Evolutionary conservation across 2,797 vertebrate species (phyloP).

Genomic region (Danionella dracula): DNA sequence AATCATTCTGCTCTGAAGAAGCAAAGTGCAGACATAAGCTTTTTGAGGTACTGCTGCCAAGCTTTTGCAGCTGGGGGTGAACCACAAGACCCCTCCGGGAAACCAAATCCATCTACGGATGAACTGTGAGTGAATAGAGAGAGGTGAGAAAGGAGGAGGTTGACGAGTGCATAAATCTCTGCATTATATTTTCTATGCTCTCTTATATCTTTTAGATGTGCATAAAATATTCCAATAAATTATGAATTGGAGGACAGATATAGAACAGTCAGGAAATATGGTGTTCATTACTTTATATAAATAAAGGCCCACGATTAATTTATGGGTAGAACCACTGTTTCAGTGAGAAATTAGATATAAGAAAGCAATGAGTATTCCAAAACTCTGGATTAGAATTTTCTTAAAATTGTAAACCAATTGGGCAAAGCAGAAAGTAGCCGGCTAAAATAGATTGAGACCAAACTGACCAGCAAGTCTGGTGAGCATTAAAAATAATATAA

Average conservation of each 20-base stretch:
- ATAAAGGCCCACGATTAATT: not conserved
- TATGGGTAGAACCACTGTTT: not conserved
- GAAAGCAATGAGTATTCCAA: not conserved
- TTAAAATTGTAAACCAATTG: not conserved
- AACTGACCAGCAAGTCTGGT: no score
- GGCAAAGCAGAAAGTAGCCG: no score
- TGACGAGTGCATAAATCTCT: conserved; percentile 4
- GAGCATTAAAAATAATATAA: no score
- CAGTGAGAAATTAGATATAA: not conserved
- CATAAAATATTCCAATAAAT: conserved; percentile 1
- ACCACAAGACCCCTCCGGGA: conserved; percentile 7
- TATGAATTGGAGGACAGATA: not conserved
- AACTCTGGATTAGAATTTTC: not conserved
- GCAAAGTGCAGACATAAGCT: conserved; percentile 31
- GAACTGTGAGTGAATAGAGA: conserved; percentile 5
- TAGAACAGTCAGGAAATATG: not conserved
- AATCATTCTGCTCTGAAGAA: conserved; percentile 3
- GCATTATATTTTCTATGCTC: conserved; percentile 15
- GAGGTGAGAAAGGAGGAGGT: not conserved
- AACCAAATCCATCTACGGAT: not conserved
- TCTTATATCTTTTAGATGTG: not conserved
- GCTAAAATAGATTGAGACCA: no score
- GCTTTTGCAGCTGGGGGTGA: conserved; percentile 37
- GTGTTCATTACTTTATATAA: not conserved
- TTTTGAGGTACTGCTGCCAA: conserved; percentile 26